Evolutionary conservation across 2,888 invertebrate genomes (phyloP).

Genomic region (Polydrusus cervinus): DNA sequence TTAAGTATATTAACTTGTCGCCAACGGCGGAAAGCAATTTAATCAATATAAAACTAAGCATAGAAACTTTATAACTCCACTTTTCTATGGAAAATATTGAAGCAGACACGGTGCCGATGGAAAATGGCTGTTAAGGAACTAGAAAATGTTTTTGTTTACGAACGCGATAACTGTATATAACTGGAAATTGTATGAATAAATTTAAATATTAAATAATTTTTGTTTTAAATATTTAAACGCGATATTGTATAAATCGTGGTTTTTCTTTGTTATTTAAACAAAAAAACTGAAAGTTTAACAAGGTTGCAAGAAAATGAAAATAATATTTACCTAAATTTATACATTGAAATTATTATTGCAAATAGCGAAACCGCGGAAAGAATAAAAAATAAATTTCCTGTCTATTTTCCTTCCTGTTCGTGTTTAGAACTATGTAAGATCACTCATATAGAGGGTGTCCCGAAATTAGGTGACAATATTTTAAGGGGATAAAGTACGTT

Average conservation of each 20-base stretch:
- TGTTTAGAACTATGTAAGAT: no score
- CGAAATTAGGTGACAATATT: no score
- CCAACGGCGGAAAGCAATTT: slow-evolving; percentile 1
- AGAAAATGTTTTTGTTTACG: slow-evolving; percentile 7
- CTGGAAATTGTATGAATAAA: background rate
- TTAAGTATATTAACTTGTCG: background rate
- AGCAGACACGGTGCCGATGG: background rate
- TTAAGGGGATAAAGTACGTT: no score
- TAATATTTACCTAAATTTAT: no score
- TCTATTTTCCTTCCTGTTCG: no score
- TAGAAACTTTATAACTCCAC: background rate
- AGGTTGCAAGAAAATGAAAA: background rate
- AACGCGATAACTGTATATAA: slow-evolving; percentile 1
- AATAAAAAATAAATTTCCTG: no score
- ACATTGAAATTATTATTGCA: no score
- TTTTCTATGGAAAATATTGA: slow-evolving; percentile 11
- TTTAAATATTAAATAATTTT: slow-evolving; percentile 5
- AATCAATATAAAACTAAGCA: slow-evolving; percentile 15
- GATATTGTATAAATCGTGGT: background rate
- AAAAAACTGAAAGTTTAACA: background rate
- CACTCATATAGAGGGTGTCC: no score
- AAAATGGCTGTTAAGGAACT: slow-evolving; percentile 11
- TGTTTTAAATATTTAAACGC: background rate
- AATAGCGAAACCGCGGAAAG: no score
- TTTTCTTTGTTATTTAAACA: background rate